Evolutionary conservation across 2,113 vertebrate genomes (phyloP).

Genomic region (Vireo altiloquus): DNA sequence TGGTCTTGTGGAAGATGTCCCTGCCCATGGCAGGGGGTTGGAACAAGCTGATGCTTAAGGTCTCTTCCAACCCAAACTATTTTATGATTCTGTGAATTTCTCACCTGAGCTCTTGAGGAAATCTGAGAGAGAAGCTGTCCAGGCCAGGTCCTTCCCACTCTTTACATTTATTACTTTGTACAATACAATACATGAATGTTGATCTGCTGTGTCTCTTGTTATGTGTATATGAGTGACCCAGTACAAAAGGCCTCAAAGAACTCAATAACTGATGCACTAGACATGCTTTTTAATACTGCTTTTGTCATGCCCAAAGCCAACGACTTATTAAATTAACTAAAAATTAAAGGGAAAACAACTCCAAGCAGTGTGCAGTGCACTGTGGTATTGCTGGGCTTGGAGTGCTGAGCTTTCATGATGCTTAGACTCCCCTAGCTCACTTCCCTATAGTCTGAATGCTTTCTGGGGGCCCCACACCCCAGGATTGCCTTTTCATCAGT

Average conservation of each 20-base stretch:
- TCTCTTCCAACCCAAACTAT: not conserved
- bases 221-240: not conserved
- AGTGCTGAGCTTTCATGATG: not conserved
- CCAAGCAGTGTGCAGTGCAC: not conserved
- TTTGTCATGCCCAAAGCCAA: not conserved
- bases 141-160: not conserved
- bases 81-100: not conserved
- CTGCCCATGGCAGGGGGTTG: not conserved
- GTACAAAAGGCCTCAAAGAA: not conserved
- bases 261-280: not conserved
- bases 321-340: not conserved
- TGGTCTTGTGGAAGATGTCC: not conserved
- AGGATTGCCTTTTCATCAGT: not conserved
- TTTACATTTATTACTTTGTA: not conserved
- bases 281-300: not conserved
- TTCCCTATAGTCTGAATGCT: not conserved
- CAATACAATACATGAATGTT: not conserved
- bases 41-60: not conserved
- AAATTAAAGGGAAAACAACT: not conserved
- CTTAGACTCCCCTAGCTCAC: not conserved
- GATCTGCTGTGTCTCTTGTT: not conserved
- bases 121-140: not conserved
- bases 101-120: not conserved
- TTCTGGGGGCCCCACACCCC: not conserved
- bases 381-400: not conserved